phyloP scores from a whole-genome alignment of 2,888 invertebrate genomes.

The Cheilosia grossa region DNA sequence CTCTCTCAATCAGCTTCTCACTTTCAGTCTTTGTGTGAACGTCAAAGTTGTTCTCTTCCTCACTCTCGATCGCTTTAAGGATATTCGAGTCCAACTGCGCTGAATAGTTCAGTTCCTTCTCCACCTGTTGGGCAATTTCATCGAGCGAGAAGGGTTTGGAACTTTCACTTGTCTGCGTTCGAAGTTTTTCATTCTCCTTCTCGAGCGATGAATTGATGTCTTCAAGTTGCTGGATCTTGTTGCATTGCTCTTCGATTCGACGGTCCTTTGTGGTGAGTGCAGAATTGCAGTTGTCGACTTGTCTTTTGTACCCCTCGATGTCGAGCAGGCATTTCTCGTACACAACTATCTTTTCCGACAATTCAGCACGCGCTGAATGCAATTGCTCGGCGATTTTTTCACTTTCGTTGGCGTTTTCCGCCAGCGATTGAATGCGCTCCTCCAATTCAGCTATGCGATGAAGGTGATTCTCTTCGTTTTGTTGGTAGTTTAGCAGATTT shows the following conservation, averaged over 20 bases:
- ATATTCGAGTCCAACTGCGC: constrained; percentile 86
- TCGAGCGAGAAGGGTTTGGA: constrained; percentile 83
- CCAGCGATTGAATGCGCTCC: constrained; percentile 77
- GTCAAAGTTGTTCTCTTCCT: constrained; percentile 82
- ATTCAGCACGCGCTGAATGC: constrained; percentile 83
- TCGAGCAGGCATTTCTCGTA: constrained; percentile 82
- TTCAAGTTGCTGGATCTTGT: constrained; percentile 81
- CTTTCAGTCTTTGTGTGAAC: constrained; percentile 81
- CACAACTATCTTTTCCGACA: constrained; percentile 82
- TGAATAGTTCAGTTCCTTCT: constrained; percentile 86
- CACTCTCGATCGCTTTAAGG: constrained; percentile 85
- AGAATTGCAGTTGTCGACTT: constrained; percentile 85
- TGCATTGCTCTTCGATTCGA: constrained; percentile 80
- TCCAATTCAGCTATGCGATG: constrained; percentile 78
- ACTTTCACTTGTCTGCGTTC: constrained; percentile 78
- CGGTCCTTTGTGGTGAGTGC: constrained; percentile 86
- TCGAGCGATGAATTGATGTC: constrained; percentile 84
- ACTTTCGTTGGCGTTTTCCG: constrained; percentile 76
- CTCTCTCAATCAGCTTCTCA: constrained; percentile 80
- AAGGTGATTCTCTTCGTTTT: constrained; percentile 78
- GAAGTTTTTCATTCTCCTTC: constrained; percentile 80
- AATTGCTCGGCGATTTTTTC: constrained; percentile 78
- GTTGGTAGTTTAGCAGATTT: constrained; percentile 78
- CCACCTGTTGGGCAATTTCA: constrained; percentile 85
- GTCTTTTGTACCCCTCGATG: constrained; percentile 83